Base-by-base conservation (phyloP, 2,888 invertebrate species). In the Cataglyphis rosenhaueri region DNA sequence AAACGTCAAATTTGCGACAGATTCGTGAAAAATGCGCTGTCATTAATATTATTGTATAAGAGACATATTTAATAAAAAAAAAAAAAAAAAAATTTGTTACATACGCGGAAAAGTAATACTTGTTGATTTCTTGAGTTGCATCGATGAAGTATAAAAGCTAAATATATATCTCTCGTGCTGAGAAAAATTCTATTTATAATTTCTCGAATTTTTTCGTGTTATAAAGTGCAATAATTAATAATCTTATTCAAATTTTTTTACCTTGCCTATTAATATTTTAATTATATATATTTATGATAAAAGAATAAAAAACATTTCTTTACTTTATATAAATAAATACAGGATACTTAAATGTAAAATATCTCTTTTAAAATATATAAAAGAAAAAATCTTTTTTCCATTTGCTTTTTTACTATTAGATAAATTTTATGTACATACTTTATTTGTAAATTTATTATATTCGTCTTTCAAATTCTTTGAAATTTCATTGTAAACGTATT, bases 1-100 rank as follows among this genome's bases (percentile, higher is more conserved):
- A 29, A 9, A 41, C 76, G n/a, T 57, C 41, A 68, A 68, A 68
- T 29, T 76, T 21, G 55, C n/a, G 76, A 18, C 65, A 9, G 75
- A 32, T 4, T n/a, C 52, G 52, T n/a, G 41, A 29, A 21, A 44
- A 59, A 21, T 38, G 15, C 18, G 35, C 44, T 65, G 44, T 44
- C 71, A 61, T 59, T 48, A 55, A 38, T 18, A 59, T 57, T 41
- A n/a, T 32, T 1, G 29, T 12, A 15, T 44, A 18, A 18, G 44
- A 18, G 18, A 78, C 25, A 61, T 52, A 21, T 70, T 70, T 70
- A 25, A 57, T 41, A 32, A 57, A 59, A 59, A 41, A 29, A 25
- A 52, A 3, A 3, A 21, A 21, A 32, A 32, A 32, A 32, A 32
- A 32, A 32, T 32, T 25, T 21, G 21, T 38, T 41, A 9, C n/a